These are phyloP conservation scores for Triplophysa siluroides DNA, from an alignment of 2,113 vertebrate genomes.

Conservation along the genomic window DNA sequence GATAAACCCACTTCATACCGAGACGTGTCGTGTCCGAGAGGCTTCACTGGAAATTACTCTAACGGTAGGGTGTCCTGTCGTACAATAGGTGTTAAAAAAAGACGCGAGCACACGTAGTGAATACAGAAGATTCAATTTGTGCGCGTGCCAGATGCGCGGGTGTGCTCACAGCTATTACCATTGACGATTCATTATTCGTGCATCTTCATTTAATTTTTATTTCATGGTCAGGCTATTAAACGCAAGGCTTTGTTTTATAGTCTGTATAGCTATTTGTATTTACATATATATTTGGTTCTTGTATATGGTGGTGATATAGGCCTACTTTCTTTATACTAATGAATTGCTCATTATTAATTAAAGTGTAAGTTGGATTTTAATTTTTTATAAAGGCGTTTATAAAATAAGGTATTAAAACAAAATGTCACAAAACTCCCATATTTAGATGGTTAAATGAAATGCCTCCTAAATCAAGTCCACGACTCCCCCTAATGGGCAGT, in stretches of 20 bases:
- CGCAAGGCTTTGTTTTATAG: background rate
- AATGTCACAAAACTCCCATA: background rate
- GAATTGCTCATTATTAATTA: background rate
- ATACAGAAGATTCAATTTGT: background rate
- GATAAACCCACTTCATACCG: slow-evolving; percentile 30
- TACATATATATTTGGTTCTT: background rate
- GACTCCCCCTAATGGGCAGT: slow-evolving; percentile 25
- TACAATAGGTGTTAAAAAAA: background rate
- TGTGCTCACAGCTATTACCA: background rate
- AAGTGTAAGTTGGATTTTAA: too few species aligned
- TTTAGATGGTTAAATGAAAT: background rate
- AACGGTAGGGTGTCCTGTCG: background rate
- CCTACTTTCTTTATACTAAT: background rate
- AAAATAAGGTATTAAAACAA: background rate
- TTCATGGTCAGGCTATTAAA: background rate
- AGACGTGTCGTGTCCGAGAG: slow-evolving; percentile 22
- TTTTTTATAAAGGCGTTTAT: background rate
- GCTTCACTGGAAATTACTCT: background rate
- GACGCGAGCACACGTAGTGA: background rate
- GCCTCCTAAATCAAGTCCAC: slow-evolving; percentile 7
- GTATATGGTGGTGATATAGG: too few species aligned
- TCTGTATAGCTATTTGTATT: background rate
- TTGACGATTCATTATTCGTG: background rate
- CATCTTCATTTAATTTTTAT: background rate
- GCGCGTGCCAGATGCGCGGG: background rate